A percentile compares a stretch with the other conserved stretches of the same genome.
Conservation (phyloP, 2,888 invertebrate species). For the Lithosia quadra region DNA sequence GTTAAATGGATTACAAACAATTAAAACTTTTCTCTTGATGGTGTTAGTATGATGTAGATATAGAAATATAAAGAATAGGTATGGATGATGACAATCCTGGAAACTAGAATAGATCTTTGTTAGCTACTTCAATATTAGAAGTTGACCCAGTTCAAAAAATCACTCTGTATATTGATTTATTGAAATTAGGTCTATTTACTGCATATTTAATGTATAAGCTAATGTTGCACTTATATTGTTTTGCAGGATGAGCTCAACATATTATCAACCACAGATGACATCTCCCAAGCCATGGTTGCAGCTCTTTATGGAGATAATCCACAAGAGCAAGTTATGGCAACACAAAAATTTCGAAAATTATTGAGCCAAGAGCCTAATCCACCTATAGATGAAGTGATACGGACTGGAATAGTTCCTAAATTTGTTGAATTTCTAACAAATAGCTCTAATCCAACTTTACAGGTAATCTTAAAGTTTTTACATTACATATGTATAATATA, state of each 20-base stretch:
- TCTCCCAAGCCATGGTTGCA: constrained; percentile 94
- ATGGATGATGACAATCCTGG: not conserved
- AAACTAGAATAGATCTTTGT: not conserved
- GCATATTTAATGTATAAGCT: not conserved
- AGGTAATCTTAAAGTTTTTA: constrained; percentile 85
- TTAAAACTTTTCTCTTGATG: too few relatives aligned
- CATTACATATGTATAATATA: not conserved
- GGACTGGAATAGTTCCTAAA: constrained; percentile 96
- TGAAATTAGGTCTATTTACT: not conserved
- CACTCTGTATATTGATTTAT: not conserved
- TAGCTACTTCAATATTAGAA: not conserved
- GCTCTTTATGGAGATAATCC: constrained; percentile 92
- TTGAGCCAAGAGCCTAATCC: constrained; percentile 98
- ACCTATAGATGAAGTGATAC: constrained; percentile 98
- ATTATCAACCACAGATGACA: constrained; percentile 81
- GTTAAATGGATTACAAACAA: too few relatives aligned
- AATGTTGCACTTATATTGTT: not conserved
- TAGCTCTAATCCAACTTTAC: constrained; percentile 93
- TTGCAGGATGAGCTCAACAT: constrained; percentile 82
- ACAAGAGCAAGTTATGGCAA: constrained; percentile 94
- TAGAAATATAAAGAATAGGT: too few relatives aligned
- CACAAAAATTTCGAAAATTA: constrained; percentile 97
- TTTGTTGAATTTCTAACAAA: constrained; percentile 97
- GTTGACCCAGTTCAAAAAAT: too few relatives aligned
- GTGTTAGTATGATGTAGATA: too few relatives aligned